These are phyloP conservation scores for Myxocyprinus asiaticus DNA, from an alignment of 2,113 vertebrate genomes.

Conservation along the genomic window DNA sequence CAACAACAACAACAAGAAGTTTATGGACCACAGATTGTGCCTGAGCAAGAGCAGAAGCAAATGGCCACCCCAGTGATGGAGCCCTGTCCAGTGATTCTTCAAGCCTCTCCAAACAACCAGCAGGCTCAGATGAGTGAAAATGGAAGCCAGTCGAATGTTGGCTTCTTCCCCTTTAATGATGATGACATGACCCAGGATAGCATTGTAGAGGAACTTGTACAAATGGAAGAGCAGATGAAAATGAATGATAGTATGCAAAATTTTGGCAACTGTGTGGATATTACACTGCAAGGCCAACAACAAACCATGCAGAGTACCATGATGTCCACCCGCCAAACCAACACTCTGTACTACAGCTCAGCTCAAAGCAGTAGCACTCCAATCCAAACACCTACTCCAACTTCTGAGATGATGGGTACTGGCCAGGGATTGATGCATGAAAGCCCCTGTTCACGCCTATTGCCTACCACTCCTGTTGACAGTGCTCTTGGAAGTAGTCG, in stretches of 20 bases:
- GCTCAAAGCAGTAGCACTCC: slow-evolving; percentile 84
- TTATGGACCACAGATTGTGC: slow-evolving; percentile 76
- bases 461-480: slow-evolving; percentile 90
- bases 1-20: slow-evolving; percentile 58
- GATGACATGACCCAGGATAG: slow-evolving; percentile 98
- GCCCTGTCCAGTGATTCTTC: slow-evolving; percentile 68
- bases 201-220: slow-evolving; percentile 97
- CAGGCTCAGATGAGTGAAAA: slow-evolving; percentile 79
- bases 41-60: slow-evolving; percentile 83
- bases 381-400: slow-evolving; percentile 83
- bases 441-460: slow-evolving; percentile 88
- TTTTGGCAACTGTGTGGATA: slow-evolving; percentile 77
- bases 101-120: slow-evolving; percentile 79
- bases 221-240: slow-evolving; percentile 99
- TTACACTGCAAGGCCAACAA: slow-evolving; percentile 78
- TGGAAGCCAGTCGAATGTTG: slow-evolving; percentile 78
- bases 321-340: slow-evolving; percentile 75
- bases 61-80: slow-evolving; percentile 56
- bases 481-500: slow-evolving; percentile 91
- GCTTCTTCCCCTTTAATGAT: slow-evolving; percentile 93
- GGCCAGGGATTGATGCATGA: slow-evolving; percentile 83
- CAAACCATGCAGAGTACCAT: slow-evolving; percentile 71
- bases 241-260: slow-evolving; percentile 81
- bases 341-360: slow-evolving; percentile 81
- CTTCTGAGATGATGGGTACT: slow-evolving; percentile 87